Evolutionary conservation across 2,113 vertebrate species (phyloP), one percentile per base, ranked within the genome.

Genomic region (Megalops atlanticus): DNA sequence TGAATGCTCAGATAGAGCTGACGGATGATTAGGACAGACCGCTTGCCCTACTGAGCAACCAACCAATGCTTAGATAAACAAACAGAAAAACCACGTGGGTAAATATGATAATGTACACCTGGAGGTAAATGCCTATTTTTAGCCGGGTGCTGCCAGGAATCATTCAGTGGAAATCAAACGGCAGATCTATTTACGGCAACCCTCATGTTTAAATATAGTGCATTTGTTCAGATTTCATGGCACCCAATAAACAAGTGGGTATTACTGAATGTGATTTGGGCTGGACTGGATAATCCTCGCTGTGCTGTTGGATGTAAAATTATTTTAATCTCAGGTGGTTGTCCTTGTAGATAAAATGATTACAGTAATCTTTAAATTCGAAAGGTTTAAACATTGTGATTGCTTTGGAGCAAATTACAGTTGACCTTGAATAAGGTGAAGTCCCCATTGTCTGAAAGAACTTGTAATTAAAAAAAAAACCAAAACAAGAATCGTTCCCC

Each of bases 171-270:
- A 86, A 85, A 82, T 86, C 88, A 83, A 82, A 35, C 58, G 79
- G 78, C 41, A 41, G 58, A 81, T 83, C 87, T 93, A 91, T 93
- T 92, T 81, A 88, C 90, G 89, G 90, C 36, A 75, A 82, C 85
- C 81, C 85, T 85, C 82, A 74, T 79, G 78, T 86, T 84, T 91
- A 86, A 88, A 88, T 89, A 91, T 91, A 92, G 87, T 80, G 73
- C 49, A 71, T 74, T 76, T 82, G 81, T 85, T 79, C n/a, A 68
- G 89, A 85, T 91, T 85, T 89, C 83, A 83, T 83, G 85, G 76
- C 86, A 86, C 85, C 77, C 78, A 76, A 78, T 78, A 80, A 85
- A 83, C 82, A 54, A 83, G 70, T 82, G 77, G n/a, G 33, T 49
- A 72, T 75, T 45, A 76, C 84, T 88, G 76, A 86, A 89, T 87